Base-by-base conservation (phyloP, 2,113 vertebrate species). In the Acanthisitta chloris region DNA sequence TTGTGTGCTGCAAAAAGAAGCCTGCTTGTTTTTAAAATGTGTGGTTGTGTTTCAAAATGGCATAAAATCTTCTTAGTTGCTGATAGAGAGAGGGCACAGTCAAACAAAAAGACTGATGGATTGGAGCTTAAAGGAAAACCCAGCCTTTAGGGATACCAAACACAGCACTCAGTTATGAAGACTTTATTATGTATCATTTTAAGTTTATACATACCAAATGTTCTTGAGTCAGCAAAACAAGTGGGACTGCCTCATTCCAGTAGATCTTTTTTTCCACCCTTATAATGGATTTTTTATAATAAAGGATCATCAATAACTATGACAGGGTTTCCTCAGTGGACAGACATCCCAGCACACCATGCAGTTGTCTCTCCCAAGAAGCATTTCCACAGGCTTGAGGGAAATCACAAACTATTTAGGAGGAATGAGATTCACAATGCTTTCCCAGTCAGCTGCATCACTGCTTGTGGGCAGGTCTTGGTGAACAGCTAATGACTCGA, bases 381-480 rank as follows among this genome's bases (percentile, higher is more conserved):
- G 69, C 36, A 33, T 89, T 91, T 94, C 54, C 69, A 89, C 88
- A 94, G 71, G 93, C 97, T 97, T 95, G 87, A 95, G 95, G 95
- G 96, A 97, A 97, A 87, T 55, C 80, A 76, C 72, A 85, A 96
- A 96, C 86, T 81, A 49, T 71, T 91, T 92, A 93, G 94, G 91
- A 97, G 94, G 94, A 97, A 91, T 59, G 26, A 90, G 95, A 83
- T 88, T 76, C 88, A 88, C 70, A 97, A 59, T 84, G 55, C 20
- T 67, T 10, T 84, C 54, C 33, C 2, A 1, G 83, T 25, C 91
- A 83, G 92, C 86, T 91, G 94, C 65, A 95, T 67, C n/a, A 2
- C 33, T 96, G 96, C 81, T 73, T 95, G 78, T 92, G 93, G 96
- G 86, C 86, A 95, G 87, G 90, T 96, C 94, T 94, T 92, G 82